Percentiles rank a stretch among this genome's conserved stretches.
phyloP scores from a whole-genome alignment of 2,113 vertebrate species.

The Indicator maculatus region DNA sequence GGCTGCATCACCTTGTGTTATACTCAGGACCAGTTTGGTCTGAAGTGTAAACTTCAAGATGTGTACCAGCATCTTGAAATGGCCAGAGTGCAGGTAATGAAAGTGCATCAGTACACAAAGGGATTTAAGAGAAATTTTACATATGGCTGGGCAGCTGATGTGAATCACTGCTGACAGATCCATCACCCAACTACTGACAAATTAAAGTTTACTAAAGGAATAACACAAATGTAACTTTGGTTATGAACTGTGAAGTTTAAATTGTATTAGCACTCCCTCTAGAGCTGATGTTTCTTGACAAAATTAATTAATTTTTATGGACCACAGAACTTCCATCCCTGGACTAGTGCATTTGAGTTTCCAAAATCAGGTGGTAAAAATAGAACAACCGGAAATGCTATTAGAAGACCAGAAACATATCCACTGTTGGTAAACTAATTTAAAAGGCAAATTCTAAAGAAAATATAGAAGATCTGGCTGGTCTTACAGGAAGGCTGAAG shows the following conservation, averaged over 20 bases:
- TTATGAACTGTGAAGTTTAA: slow-evolving; percentile 28
- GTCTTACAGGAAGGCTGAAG: too few relatives aligned
- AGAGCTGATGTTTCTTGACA: slow-evolving; percentile 36
- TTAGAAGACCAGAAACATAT: neutral
- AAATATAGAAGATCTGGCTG: neutral
- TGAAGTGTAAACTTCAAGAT: neutral
- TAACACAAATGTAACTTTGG: neutral
- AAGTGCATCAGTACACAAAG: neutral
- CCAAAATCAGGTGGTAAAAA: slow-evolving; percentile 28
- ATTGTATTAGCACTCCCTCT: slow-evolving; percentile 46
- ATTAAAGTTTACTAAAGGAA: slow-evolving; percentile 18
- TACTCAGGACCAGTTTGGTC: neutral
- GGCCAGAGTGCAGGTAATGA: neutral
- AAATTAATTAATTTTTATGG: slow-evolving; percentile 57
- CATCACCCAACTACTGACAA: slow-evolving; percentile 18
- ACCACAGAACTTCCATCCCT: slow-evolving; percentile 3
- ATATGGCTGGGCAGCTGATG: neutral
- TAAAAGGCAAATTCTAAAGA: neutral
- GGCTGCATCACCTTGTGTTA: neutral
- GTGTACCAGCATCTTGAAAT: neutral
- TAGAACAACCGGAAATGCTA: neutral
- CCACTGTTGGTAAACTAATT: neutral
- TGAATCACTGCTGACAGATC: neutral
- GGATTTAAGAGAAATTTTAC: neutral
- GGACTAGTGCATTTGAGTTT: neutral